Base-by-base conservation (phyloP, 2,113 vertebrate species). In the Crocuta crocuta region DNA sequence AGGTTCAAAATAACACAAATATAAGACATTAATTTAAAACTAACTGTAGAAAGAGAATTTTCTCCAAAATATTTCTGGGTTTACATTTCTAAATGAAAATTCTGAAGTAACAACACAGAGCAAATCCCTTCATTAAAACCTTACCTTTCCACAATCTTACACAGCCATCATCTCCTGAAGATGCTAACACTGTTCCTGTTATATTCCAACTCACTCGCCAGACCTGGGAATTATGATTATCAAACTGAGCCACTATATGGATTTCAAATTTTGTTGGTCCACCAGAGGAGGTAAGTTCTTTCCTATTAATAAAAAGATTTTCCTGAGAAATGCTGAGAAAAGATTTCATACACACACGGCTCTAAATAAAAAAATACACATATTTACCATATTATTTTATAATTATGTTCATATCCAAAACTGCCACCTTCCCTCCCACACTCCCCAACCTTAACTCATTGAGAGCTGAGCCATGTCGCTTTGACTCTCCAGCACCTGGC, bases 181-280 rank as follows among this genome's bases (percentile, higher is more conserved):
- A 99, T 39, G 99, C 99, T 96, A 99, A 98, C 70, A 99, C 99
- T 13, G 99, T 99, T 98, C 99, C 99, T 89, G 99, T 99, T 98
- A 99, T 99, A 98, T 99, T 99, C 99, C 99, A 99, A 98, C 99
- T 99, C 71, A 99, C 99, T 65, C 99, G 98, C 99, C 99, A 99
- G 90, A 99, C 99, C 97, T 99, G 99, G 16, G 99, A 99, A 98
- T 99, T 99, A 97, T 99, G 99, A 98, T 99, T 99, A 98, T 99
- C 99, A 98, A 99, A 99, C 98, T 99, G 99, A 78, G 99, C 99
- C 98, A 99, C 99, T 58, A 99, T 99, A 96, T 99, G 99, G 74
- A 99, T 99, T 98, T 99, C 99, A 98, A 99, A 99, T 98, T 99
- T 99, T 94, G 99, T 99, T 96, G 99, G 98, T 83, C 99, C 99